Evolutionary conservation across 2,888 invertebrate genomes (phyloP), one percentile per base, ranked within the genome.

Genomic region (Acleris holmiana): DNA sequence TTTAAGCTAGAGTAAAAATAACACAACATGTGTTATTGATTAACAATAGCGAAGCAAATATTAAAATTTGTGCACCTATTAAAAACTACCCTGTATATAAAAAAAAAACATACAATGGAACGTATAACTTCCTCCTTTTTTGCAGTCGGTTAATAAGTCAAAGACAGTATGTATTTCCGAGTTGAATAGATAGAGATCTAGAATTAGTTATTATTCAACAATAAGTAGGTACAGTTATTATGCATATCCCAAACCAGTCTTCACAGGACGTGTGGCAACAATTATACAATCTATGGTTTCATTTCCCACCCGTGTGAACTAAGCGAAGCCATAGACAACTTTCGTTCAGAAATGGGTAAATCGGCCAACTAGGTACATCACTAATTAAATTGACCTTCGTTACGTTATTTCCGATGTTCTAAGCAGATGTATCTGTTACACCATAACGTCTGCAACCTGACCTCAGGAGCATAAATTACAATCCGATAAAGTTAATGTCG

Each of bases 391-490:
- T 47, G 57, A 51, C 63, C 57, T 58, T 63, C 63, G 47, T 50
- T 51, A 41, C 51, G 51, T 63, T 51, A 63, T 46, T 51, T 63
- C 63, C 57, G 57, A 58, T 58, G 58, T 58, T 19, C 51, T 63
- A 19, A 49, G 40, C 57, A 63, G 57, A 63, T 63, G 57, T 17
- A 47, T 51, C 63, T 25, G 21, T 55, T 61, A 62, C 61, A 49
- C 40, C 51, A 41, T 46, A 19, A 7, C 17, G 17, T n/a, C 44
- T 7, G 47, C 7, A 53, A 44, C 29, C 19, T 53, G 63, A 63
- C 62, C 62, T 63, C 51, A 50, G 29, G 15, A 15, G 23, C 17
- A 53, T 63, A 8, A 57, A 63, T 58, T 47, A 53, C 17, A 17
- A 8, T 2, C n/a, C 17, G 47, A 40, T 51, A 18, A 58, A 41